These are phyloP conservation scores for Setophaga petechia DNA, from an alignment of 2,113 vertebrate genomes.

Conservation along the genomic window DNA sequence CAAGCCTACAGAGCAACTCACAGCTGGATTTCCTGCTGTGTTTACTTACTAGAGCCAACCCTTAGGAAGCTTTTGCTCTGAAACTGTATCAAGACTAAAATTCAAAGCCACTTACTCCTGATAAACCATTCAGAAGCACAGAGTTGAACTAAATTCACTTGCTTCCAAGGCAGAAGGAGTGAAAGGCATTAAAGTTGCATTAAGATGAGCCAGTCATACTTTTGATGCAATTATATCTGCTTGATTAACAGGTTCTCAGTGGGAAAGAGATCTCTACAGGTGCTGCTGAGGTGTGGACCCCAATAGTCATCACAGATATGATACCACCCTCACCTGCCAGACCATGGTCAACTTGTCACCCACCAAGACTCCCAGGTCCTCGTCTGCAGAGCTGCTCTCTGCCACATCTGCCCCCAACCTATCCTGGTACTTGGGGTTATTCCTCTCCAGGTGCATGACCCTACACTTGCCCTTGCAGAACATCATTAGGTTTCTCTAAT, in stretches of 20 bases:
- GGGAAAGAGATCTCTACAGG: not conserved
- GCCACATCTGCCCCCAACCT: not conserved
- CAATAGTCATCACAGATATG: not conserved
- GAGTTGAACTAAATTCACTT: not conserved
- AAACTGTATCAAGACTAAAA: not conserved
- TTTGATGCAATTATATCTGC: not conserved
- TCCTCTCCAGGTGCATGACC: no score
- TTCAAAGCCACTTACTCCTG: not conserved
- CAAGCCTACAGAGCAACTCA: constrained; percentile 19
- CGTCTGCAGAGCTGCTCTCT: not conserved
- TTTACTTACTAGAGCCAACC: constrained; percentile 15
- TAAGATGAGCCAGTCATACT: not conserved
- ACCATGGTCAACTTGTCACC: not conserved
- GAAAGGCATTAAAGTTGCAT: not conserved
- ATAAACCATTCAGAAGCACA: not conserved
- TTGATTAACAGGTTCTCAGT: not conserved
- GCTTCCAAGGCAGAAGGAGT: not conserved
- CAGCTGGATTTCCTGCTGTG: constrained; percentile 37
- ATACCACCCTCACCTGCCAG: not conserved
- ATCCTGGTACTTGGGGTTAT: not conserved
- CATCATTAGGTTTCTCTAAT: not conserved
- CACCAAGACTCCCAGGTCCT: not conserved
- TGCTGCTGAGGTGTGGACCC: not conserved
- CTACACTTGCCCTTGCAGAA: no score
- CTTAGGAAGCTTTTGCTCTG: constrained; percentile 13